Base-by-base conservation (phyloP, 2,888 invertebrate species). In the Iselma pallidipennis region DNA sequence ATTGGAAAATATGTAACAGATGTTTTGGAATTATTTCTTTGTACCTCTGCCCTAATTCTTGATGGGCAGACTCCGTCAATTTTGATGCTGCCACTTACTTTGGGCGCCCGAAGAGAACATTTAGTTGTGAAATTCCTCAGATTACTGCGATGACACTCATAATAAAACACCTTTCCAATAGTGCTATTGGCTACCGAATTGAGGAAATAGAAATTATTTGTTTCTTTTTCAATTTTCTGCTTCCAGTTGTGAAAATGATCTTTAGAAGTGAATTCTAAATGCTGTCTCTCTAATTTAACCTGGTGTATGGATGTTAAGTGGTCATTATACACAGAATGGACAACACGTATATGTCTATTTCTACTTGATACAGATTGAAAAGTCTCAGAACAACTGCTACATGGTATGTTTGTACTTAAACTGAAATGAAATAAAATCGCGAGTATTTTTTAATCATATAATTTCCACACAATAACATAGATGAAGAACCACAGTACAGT, bases 101-200 rank as follows among this genome's bases (percentile, higher is more conserved):
- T 55, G 19, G 55, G 45, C 1, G 25, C 21, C 4, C 45, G n/a
- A 3, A 45, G 12, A 12, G 6, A 9, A 26, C 55, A 55, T 45
- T 45, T 21, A 9, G 14, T 23, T 23, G 42, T 10, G 48, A 45
- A 42, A 4, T 55, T 55, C 12, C n/a, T 28, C 4, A 55, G 16
- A 45, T 45, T 45, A 14, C 55, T 55, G 25, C 55, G 6, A 26
- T 55, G 55, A n/a, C 55, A 55, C 48, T 55, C 55, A 14, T 55
- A 55, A 42, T 55, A 55, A 25, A 31, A 55, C 6, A 55, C 26
- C 23, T 45, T 55, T 3, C 55, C 45, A 2, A 26, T 7, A n/a
- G 55, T 55, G 19, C 55, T 55, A 26, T 55, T 23, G 4, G 19
- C 2, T 33, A 48, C 28, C 10, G 55, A 4, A 45, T 55, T 55